Evolutionary conservation across 2,797 vertebrate genomes (phyloP).

Genomic region (Phataginus tetradactyla): DNA sequence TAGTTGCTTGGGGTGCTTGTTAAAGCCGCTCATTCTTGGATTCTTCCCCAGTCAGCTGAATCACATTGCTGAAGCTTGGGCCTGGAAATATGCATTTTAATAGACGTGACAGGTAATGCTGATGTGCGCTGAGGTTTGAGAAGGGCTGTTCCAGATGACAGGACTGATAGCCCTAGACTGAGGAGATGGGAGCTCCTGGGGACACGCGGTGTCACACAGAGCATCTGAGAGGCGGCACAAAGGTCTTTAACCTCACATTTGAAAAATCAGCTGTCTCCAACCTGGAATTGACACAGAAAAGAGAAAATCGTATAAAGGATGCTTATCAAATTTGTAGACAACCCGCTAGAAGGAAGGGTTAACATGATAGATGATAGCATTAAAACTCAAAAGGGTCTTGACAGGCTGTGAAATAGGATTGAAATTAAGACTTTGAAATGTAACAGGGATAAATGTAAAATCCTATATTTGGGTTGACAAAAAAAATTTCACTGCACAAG

Average conservation of each 20-base stretch:
- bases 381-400: conserved; percentile 67
- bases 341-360: conserved; percentile 56
- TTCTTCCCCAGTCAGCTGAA: neutral
- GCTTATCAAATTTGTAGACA: conserved; percentile 68
- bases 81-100: neutral
- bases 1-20: neutral
- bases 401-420: conserved; percentile 75
- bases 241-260: conserved; percentile 28
- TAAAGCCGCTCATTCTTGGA: neutral
- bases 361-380: conserved; percentile 72
- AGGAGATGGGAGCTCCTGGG: neutral
- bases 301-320: conserved; percentile 44
- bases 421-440: conserved; percentile 68
- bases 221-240: neutral
- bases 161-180: neutral
- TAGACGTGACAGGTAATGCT: neutral
- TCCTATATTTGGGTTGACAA: conserved; percentile 53
- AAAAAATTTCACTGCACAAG: neutral
- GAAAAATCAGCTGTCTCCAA: conserved; percentile 64
- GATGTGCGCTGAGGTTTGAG: neutral
- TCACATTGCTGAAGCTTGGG: neutral
- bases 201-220: neutral
- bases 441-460: conserved; percentile 64
- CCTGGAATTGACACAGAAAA: conserved; percentile 61
- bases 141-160: neutral